A percentile compares a stretch with the other conserved stretches of the same genome.
Conservation (phyloP, 1,140 invertebrate genomes). For the Pararge aegeria region DNA sequence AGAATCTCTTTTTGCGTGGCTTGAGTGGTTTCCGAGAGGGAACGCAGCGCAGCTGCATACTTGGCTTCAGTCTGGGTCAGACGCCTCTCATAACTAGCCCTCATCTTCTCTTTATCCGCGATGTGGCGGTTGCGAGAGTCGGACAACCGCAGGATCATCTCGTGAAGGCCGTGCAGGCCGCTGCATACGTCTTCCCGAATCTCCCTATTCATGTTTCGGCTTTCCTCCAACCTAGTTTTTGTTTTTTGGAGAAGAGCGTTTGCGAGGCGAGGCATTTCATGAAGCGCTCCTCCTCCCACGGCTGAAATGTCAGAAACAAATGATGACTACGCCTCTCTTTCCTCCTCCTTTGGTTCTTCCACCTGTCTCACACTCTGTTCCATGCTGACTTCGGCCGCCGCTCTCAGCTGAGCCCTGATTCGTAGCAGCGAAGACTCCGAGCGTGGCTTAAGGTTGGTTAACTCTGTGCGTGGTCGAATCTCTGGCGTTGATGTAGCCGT, state of each 20-base stretch:
- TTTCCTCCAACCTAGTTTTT: not conserved
- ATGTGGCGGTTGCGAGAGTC: slow-evolving; percentile 2
- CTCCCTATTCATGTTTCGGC: not conserved
- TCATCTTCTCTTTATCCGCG: not conserved
- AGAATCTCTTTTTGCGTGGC: no score
- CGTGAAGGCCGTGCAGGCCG: not conserved
- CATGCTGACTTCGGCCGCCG: not conserved
- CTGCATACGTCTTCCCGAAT: not conserved
- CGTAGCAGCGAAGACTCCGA: not conserved
- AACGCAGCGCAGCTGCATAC: no score
- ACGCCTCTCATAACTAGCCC: not conserved
- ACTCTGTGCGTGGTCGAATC: no score
- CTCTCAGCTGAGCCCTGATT: not conserved
- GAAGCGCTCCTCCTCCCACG: not conserved
- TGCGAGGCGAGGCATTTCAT: not conserved
- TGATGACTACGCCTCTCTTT: not conserved
- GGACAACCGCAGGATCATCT: not conserved
- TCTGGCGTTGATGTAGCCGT: no score
- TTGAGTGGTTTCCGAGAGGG: no score
- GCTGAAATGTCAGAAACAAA: not conserved
- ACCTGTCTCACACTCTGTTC: not conserved
- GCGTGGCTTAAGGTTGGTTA: not conserved
- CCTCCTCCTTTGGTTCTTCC: not conserved
- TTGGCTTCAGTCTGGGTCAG: not conserved
- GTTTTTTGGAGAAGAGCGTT: not conserved